phyloP scores from a whole-genome alignment of 2,113 vertebrate species.

The Laticauda colubrina region DNA sequence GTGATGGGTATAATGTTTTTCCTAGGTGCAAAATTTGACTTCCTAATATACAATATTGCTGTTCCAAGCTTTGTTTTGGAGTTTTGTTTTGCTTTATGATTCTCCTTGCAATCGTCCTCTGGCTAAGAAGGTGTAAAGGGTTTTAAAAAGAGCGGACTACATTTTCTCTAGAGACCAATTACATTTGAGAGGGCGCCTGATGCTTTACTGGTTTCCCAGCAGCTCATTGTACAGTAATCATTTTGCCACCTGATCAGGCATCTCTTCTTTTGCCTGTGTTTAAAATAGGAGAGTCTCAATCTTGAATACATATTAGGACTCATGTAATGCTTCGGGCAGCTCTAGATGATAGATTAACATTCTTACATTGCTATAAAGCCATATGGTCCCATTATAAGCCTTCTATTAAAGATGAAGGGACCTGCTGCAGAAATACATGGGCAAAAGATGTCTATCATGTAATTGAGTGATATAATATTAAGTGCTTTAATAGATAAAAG shows the following conservation, averaged over 20 bases:
- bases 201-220: conserved; percentile 51
- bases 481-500: conserved; percentile 69
- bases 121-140: conserved; percentile 75
- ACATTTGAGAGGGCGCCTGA: conserved; percentile 72
- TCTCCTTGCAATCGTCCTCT: conserved; percentile 63
- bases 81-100: conserved; percentile 52
- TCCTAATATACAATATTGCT: conserved; percentile 37
- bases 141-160: conserved; percentile 65
- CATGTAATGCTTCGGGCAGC: conserved; percentile 71
- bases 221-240: conserved; percentile 66
- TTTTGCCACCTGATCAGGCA: conserved; percentile 71
- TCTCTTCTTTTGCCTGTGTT: conserved; percentile 68
- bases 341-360: conserved; percentile 77
- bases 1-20: conserved; percentile 42
- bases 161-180: conserved; percentile 74
- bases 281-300: conserved; percentile 72
- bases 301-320: conserved; percentile 65
- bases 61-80: conserved; percentile 23
- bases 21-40: conserved; percentile 38
- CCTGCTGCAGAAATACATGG: conserved; percentile 64
- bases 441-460: conserved; percentile 65
- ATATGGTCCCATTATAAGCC: conserved; percentile 74
- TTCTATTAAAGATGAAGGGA: conserved; percentile 69
- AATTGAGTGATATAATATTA: conserved; percentile 62
- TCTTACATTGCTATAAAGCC: conserved; percentile 73